Base-by-base conservation (phyloP, 2,888 invertebrate genomes). In the Eudemis profundana region DNA sequence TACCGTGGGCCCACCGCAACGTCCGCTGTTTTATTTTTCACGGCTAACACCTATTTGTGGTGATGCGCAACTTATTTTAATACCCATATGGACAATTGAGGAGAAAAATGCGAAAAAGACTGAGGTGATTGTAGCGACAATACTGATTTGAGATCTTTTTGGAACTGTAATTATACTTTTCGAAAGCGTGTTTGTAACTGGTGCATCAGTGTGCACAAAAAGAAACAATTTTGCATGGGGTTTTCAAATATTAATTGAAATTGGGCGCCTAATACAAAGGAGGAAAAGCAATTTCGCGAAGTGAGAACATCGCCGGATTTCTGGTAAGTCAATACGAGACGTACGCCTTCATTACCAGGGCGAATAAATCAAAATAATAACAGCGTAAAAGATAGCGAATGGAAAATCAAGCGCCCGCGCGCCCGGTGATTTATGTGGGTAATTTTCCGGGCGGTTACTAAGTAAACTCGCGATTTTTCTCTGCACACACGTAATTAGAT, bases 291-390 rank as follows among this genome's bases (percentile, higher is more conserved):
- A 83, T 85, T 81, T 81, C 75, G 69, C 74, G 73, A 78, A 84
- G 85, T 83, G 83, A 84, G 85, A 84, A 81, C 76, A 73, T 72
- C 71, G 75, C 81, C 79, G 83, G 81, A 82, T 86, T 82, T 81
- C 79, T 81, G 79, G 82, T 81, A 85, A 84, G 84, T 88, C 87
- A 86, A 86, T 85, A 78, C 78, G 85, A 83, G 86, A 87, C 89
- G 89, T 86, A 87, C 87, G 83, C 87, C 88, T 90, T 90, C 90
- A 90, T 90, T 90, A 90, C 86, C 83, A 77, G 78, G 75, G 76
- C 84, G 84, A 87, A 89, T 91, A 91, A 90, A 91, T 91, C 91
- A 91, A 90, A 91, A 90, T 90, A 90, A 90, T 90, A 87, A 87
- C 79, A 80, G 86, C 85, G 87, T 81, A 85, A 86, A 86, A 90